Conservation (phyloP, 2,797 vertebrate species). For the Megaceryle alcyon region DNA sequence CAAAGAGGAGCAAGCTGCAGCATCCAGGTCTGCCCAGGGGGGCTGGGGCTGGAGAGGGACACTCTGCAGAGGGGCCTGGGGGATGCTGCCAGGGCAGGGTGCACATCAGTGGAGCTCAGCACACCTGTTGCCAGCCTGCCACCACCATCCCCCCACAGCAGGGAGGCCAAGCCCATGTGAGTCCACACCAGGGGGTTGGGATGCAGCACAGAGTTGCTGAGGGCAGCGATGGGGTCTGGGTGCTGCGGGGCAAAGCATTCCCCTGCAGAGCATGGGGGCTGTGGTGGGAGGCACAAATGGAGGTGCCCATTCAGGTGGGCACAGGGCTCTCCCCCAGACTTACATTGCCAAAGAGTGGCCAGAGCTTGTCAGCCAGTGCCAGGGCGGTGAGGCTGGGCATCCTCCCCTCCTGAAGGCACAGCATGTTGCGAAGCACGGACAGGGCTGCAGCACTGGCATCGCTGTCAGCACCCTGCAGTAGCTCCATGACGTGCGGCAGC, state of each 20-base stretch:
- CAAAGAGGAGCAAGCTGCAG: background rate
- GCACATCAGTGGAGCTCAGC: background rate
- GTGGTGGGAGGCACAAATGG: background rate
- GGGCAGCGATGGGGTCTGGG: background rate
- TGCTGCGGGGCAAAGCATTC: background rate
- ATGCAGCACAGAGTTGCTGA: background rate
- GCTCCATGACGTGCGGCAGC: background rate
- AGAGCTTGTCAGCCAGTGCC: background rate
- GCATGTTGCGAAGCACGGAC: background rate
- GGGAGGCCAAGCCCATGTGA: too few species aligned
- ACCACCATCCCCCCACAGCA: too few species aligned
- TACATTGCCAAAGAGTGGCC: background rate
- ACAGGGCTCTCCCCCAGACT: background rate
- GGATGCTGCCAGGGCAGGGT: background rate
- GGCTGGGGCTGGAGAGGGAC: too few species aligned
- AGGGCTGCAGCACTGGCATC: fast-evolving
- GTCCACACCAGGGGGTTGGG: background rate
- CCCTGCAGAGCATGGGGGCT: background rate
- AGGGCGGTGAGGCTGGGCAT: fast-evolving
- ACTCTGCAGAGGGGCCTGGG: background rate
- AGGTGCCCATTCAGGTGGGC: background rate
- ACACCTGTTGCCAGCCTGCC: too few species aligned
- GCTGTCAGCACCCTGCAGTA: background rate
- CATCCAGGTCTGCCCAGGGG: too few species aligned
- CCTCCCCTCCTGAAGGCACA: background rate